Evolutionary conservation across 2,888 invertebrate genomes (phyloP), one percentile per base, ranked within the genome.

Genomic region (Marasmarcha lunaedactyla): DNA sequence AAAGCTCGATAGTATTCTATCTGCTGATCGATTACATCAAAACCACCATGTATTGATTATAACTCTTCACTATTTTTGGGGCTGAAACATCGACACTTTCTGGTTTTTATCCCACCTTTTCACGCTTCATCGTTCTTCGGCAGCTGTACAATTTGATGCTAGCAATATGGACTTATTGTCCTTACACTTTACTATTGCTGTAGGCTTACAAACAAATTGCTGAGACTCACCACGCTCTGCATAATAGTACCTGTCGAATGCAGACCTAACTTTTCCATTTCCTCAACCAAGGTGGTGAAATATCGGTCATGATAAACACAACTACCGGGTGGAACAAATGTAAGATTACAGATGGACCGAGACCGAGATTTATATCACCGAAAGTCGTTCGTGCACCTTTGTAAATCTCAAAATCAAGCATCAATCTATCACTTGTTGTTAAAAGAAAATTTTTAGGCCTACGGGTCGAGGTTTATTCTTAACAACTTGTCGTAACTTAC

Each of bases 1-100:
- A 52, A 54, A 4, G 54, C 45, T 20, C 55, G 12, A 11, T 59
- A 54, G 33, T 54, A 52, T 36, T 52, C 51, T 40, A 56, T 49
- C 4, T 27, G 37, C 26, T 54, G 51, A 35, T 56, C 50, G 0
- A 52, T 40, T n/a, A 52, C 39, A 35, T 54, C 43, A 14, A 50
- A 47, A 10, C 50, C 2, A 44, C 43, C 43, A 46, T 45, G 7
- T 25, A 9, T 30, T 33, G 35, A 35, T 57, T 55, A 27, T 55
- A 55, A 34, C 42, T 40, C 10, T 14, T 7, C 1, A 54, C 35
- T 1, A 50, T 38, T 39, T 33, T 46, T 34, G 55, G 51, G 27
- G 41, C 44, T 9, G 39, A 14, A 13, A 54, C 43, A 33, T 51
- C 45, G 2, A 47, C 37, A 34, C 47, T 51, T 5, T 12, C 7